Base-by-base conservation (phyloP, 2,888 invertebrate genomes). In the Biston betularia region DNA sequence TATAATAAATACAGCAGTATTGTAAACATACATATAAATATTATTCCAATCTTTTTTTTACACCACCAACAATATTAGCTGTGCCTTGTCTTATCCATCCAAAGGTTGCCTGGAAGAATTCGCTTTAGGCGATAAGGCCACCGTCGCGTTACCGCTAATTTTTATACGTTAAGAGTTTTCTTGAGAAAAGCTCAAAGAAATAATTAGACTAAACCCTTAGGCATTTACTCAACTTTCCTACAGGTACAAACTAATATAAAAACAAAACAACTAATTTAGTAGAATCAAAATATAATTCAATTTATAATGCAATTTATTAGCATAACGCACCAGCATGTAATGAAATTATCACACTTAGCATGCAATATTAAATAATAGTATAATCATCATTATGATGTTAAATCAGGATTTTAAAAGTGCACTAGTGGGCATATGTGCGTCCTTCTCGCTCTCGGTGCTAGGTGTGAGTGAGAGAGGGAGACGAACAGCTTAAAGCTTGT, bases 401-500 rank as follows among this genome's bases (percentile, higher is more conserved):
- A 68, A 73, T 73, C 71, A 72, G 73, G 70, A 71, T 56, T 50
- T 54, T 60, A 54, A 52, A 35, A 35, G 72, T 69, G 71, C 71
- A 44, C 33, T 63, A 15, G 42, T 48, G 44, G 45, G 48, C 45
- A 49, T 54, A 24, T 45, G 45, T 44, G 45, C 63, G 54, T 73
- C 71, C 65, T 71, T 56, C 54, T 71, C 65, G 53, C 71, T 70
- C 71, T 63, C 35, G 62, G 65, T 62, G 68, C 67, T 59, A 66
- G 54, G 69, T 63, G 68, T 54, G 46, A 62, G 62, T 71, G 69
- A 63, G 63, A 65, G 69, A 75, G 72, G 45, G 69, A 68, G 70
- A 73, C 59, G 33, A 40, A 57, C 24, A 63, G 58, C 24, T 95
- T 96, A 98, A 63, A 98, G 93, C 86, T 98, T 97, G 94, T 97